These are phyloP conservation scores for Lasioglossum vierecki DNA, from an alignment of 2,888 invertebrate species.

Conservation along the genomic window DNA sequence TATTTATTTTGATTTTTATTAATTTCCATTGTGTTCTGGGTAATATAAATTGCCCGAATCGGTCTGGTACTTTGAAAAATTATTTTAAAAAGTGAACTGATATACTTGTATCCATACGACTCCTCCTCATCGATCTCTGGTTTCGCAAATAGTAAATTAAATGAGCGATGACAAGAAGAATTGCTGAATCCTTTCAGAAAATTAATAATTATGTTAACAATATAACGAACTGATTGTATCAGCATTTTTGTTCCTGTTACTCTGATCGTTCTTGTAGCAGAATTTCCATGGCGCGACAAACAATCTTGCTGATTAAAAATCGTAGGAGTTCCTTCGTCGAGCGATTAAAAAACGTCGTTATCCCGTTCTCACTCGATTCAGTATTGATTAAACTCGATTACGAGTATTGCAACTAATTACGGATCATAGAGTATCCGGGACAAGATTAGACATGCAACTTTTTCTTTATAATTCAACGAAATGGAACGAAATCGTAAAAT, in stretches of 20 bases:
- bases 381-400: not conserved
- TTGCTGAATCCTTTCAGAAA: not conserved
- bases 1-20: too few species aligned
- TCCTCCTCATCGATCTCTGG: not conserved
- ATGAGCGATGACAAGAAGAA: not conserved
- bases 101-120: too few species aligned
- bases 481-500: slow-evolving; percentile 12
- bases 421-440: not conserved
- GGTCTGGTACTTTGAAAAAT: not conserved
- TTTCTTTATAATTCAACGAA: not conserved
- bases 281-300: not conserved
- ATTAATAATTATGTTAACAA: not conserved
- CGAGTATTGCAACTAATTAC: not conserved
- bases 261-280: too few species aligned
- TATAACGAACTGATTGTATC: not conserved
- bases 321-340: not conserved
- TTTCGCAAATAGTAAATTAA: not conserved
- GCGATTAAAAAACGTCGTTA: not conserved
- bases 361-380: not conserved
- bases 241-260: not conserved
- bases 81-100: not conserved
- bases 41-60: not conserved
- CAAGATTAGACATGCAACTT: not conserved
- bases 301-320: not conserved
- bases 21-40: not conserved